phyloP scores from a whole-genome alignment of 1,140 invertebrate species.

The Ylistrum balloti region DNA sequence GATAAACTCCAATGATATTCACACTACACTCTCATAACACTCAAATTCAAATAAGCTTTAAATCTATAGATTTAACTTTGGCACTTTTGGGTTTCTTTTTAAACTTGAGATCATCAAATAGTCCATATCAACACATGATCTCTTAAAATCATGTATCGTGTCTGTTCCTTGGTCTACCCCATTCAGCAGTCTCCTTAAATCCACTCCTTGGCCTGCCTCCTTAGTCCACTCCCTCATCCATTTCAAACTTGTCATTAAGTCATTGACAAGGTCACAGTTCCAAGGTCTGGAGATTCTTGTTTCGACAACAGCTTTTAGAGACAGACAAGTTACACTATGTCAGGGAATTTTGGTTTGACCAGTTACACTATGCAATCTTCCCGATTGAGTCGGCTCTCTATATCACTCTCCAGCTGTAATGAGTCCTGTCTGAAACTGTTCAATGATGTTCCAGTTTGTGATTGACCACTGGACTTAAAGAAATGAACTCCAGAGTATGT shows the following conservation, averaged over 20 bases:
- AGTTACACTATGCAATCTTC: slow-evolving; percentile 14
- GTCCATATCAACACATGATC: not conserved
- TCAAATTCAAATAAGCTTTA: not conserved
- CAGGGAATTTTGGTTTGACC: not conserved
- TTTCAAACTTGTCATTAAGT: no score
- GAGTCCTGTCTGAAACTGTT: not conserved
- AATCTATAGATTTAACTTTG: not conserved
- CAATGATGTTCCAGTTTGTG: not conserved
- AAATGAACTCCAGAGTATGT: not conserved
- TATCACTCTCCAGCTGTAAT: not conserved
- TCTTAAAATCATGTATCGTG: not conserved
- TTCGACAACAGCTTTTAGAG: no score
- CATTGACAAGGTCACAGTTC: no score
- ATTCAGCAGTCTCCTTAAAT: no score
- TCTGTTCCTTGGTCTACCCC: no score
- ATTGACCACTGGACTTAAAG: not conserved
- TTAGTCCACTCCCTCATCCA: no score
- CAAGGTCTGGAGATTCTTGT: no score
- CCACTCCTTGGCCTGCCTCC: no score
- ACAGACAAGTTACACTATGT: no score
- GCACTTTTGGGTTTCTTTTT: not conserved
- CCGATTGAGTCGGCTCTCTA: slow-evolving; percentile 1
- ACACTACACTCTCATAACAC: not conserved
- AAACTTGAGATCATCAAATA: not conserved
- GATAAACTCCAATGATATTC: not conserved